Base-by-base conservation (phyloP, 2,797 vertebrate genomes). In the Lutjanus argentimaculatus region DNA sequence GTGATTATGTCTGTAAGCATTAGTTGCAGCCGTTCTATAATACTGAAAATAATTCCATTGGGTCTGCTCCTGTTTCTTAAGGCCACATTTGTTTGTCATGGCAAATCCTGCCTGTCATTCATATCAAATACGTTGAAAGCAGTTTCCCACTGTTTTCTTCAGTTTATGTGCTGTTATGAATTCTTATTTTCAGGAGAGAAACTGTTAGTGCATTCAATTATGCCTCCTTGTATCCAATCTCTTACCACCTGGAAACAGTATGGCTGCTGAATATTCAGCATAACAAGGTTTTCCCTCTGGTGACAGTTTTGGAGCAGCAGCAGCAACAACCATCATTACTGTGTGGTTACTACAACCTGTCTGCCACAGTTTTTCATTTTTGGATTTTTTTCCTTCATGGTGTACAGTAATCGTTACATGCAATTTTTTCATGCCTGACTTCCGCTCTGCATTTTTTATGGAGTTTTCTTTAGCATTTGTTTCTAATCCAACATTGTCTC, bases 291-390 rank as follows among this genome's bases (percentile, higher is more conserved):
- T 85, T 83, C 73, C 66, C 69, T 74, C 52, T 49, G 59, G 56
- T 87, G 87, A 89, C 80, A 87, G 80, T 85, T 88, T 78, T 80
- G 65, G 78, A 89, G 56, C 79, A 84, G 81, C 82, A 67, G 42
- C 70, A 71, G 22, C 80, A 80, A 72, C 77, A 69, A 45, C 56
- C 55, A 70, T 79, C 67, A 74, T 91, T 80, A 81, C 65, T 79
- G 75, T 81, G 59, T 73, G 46, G 77, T 75, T 82, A 63, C 40
- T 53, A 51, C 62, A 80, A 73, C 67, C 66, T 84, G 64, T 67
- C 72, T 80, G 16, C 42, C 40, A 71, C 22, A 7, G 10, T 71
- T 64, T 77, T 62, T 49, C 19, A 21, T n/a, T 63, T 69, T 43
- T n/a, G 19, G 22, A 15, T 58, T 17, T 71, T 46, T 30, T 46